A percentile compares a stretch with the other conserved stretches of the same genome.
Evolutionary conservation across 2,797 vertebrate species (phyloP).

Genomic region (Takifugu rubripes): DNA sequence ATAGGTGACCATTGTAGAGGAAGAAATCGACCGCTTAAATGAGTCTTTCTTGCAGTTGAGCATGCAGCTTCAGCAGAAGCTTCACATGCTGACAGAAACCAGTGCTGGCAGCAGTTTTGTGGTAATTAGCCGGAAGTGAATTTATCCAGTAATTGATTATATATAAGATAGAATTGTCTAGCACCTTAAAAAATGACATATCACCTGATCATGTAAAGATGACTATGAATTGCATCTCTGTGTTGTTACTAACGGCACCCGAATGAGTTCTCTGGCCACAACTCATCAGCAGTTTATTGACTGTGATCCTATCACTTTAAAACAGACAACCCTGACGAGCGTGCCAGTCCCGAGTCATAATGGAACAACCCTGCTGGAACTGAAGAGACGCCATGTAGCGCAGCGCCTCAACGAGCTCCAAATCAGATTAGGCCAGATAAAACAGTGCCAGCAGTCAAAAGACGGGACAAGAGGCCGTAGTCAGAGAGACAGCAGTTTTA

Average conservation of each 20-base stretch:
- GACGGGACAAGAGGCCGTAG: conserved; percentile 25
- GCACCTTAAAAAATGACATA: background rate
- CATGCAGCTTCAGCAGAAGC: conserved; percentile 63
- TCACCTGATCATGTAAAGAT: background rate
- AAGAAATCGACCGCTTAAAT: conserved; percentile 76
- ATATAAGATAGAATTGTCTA: background rate
- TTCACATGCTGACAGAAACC: conserved; percentile 37
- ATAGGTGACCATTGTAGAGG: conserved; percentile 71
- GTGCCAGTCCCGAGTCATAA: conserved; percentile 57
- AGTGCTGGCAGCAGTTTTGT: conserved; percentile 21
- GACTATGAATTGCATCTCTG: too few relatives aligned
- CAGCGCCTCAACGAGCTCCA: conserved; percentile 75
- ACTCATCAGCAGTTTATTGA: conserved; percentile 13
- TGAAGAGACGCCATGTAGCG: conserved; percentile 70
- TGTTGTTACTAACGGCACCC: background rate
- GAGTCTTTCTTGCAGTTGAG: conserved; percentile 79
- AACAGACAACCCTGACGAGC: conserved; percentile 45
- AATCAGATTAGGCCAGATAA: conserved; percentile 61
- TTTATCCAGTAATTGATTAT: conserved; percentile 5
- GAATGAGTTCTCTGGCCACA: conserved; percentile 4
- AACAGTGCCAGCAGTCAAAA: conserved; percentile 48
- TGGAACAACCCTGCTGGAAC: conserved; percentile 71
- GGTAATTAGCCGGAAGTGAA: conserved; percentile 57
- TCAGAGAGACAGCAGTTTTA: conserved; percentile 29
- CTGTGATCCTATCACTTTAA: conserved; percentile 20